These are phyloP conservation scores for Paraescarpia echinospica DNA, from an alignment of 1,140 invertebrate genomes.

Conservation along the genomic window DNA sequence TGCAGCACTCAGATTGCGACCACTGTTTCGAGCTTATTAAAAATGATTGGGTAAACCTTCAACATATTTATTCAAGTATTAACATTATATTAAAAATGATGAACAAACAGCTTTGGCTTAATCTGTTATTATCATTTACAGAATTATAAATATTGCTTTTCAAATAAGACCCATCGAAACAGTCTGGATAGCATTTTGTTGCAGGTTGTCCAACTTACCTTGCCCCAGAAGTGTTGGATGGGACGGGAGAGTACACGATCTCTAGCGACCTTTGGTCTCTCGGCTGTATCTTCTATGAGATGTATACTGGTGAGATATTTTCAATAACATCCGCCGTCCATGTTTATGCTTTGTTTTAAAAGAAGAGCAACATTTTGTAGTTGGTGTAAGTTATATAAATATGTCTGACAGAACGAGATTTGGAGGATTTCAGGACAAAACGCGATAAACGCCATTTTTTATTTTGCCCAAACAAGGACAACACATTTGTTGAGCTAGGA, in stretches of 20 bases:
- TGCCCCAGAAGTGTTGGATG: slow-evolving; percentile 55
- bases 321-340: neutral
- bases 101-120: too few species aligned
- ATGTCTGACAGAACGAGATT: too few species aligned
- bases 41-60: too few species aligned
- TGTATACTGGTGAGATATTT: slow-evolving; percentile 50
- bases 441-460: too few species aligned
- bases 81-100: too few species aligned
- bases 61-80: too few species aligned
- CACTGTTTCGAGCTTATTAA: too few species aligned
- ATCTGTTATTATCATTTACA: neutral
- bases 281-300: slow-evolving; percentile 57
- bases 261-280: slow-evolving; percentile 57
- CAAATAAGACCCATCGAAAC: neutral
- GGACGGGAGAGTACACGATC: slow-evolving; percentile 42
- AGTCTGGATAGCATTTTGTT: neutral
- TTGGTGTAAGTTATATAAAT: neutral
- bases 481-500: too few species aligned
- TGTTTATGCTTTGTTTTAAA: neutral
- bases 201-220: slow-evolving; percentile 43
- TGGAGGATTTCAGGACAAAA: too few species aligned
- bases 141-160: neutral
- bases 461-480: too few species aligned
- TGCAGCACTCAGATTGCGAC: too few species aligned
- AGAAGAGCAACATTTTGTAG: neutral